Evolutionary conservation across 2,888 invertebrate genomes (phyloP).

Genomic region (Morpho deidamia): DNA sequence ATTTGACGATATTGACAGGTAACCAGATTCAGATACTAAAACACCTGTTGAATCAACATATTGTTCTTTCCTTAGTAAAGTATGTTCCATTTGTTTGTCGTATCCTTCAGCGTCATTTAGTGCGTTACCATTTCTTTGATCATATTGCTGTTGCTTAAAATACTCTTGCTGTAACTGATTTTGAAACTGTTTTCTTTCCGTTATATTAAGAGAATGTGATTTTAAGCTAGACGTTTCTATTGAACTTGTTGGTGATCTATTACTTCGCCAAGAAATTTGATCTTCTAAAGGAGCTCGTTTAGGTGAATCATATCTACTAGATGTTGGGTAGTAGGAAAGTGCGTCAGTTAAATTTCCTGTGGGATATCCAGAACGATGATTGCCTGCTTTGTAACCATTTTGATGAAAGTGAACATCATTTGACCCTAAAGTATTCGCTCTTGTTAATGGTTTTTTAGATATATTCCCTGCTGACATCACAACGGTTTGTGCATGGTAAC

Average conservation of each 20-base stretch:
- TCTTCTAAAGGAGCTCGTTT: conserved; percentile 79
- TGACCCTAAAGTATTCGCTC: conserved; percentile 76
- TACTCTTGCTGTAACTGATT: conserved; percentile 75
- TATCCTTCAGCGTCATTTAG: conserved; percentile 55
- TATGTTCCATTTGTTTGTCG: conserved; percentile 55
- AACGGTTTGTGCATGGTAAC: conserved; percentile 78
- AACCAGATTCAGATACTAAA: conserved; percentile 88
- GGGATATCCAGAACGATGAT: conserved; percentile 83
- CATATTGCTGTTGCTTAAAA: conserved; percentile 74
- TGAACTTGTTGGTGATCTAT: conserved; percentile 80
- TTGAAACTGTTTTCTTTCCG: conserved; percentile 75
- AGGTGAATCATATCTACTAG: conserved; percentile 78
- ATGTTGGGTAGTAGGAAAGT: conserved; percentile 88
- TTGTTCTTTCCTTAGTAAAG: conserved; percentile 60
- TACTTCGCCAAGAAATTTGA: conserved; percentile 79
- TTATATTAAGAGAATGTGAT: conserved; percentile 78
- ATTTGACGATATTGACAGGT: conserved; percentile 85
- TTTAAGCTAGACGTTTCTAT: conserved; percentile 76
- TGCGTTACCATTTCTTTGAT: conserved; percentile 69
- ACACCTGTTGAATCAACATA: conserved; percentile 68
- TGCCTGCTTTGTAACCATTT: conserved; percentile 83
- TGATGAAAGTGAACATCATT: conserved; percentile 74
- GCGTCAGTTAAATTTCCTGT: conserved; percentile 87
- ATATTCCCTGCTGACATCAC: conserved; percentile 59
- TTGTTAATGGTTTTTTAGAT: conserved; percentile 70